Conservation (phyloP, 2,797 vertebrate species). For the Spea hammondii region DNA sequence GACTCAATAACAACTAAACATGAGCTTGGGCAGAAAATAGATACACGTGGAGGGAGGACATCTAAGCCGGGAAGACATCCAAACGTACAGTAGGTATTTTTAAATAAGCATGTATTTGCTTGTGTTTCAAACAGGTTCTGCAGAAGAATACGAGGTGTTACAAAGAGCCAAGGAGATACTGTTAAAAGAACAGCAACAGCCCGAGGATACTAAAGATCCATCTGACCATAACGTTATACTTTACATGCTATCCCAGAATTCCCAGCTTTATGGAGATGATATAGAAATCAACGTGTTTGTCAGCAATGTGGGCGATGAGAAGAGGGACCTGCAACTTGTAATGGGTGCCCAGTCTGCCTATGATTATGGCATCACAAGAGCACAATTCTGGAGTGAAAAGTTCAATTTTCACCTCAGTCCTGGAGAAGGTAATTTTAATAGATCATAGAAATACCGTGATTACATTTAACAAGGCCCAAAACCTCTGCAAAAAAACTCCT, state of each 20-base stretch:
- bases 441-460: too few relatives aligned
- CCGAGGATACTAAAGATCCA: not conserved
- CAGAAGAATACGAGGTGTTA: conserved; percentile 64
- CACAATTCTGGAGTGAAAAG: conserved; percentile 60
- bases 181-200: not conserved
- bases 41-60: too few relatives aligned
- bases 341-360: conserved; percentile 66
- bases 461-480: not conserved
- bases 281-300: conserved; percentile 62
- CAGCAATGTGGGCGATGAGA: conserved; percentile 52
- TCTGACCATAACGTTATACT: conserved; percentile 53
- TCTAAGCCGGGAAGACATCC: too few relatives aligned
- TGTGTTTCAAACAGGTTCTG: conserved; percentile 65
- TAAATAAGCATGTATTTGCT: not conserved
- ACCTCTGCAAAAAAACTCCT: too few relatives aligned
- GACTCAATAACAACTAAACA: too few relatives aligned
- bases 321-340: conserved; percentile 60
- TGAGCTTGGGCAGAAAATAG: too few relatives aligned
- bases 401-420: conserved; percentile 58
- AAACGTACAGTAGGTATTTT: not conserved
- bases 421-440: conserved; percentile 63
- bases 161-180: conserved; percentile 57
- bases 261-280: conserved; percentile 62
- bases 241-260: conserved; percentile 56
- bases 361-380: conserved; percentile 63